Evolutionary conservation across 2,113 vertebrate species (phyloP).

Genomic region (western clawed frog (Xenopus tropicalis)): DNA sequence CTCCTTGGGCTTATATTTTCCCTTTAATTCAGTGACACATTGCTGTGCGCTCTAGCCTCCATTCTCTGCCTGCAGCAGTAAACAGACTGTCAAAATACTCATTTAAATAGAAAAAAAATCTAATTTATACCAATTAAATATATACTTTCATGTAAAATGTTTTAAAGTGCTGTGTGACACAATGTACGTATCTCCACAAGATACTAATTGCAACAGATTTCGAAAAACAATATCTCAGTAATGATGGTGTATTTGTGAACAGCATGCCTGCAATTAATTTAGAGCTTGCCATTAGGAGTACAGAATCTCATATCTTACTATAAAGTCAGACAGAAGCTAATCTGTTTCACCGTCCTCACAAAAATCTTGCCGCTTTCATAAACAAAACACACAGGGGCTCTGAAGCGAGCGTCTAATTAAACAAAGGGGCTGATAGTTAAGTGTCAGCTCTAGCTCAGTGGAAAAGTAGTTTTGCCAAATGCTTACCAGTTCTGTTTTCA

Average conservation of each 20-base stretch:
- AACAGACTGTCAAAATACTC: neutral
- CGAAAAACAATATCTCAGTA: neutral
- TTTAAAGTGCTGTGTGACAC: neutral
- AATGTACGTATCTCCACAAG: neutral
- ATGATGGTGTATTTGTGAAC: neutral
- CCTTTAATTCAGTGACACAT: neutral
- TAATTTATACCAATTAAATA: conserved; percentile 6
- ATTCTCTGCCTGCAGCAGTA: neutral
- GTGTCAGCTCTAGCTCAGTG: too few relatives aligned
- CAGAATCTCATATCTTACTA: neutral
- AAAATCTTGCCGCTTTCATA: neutral
- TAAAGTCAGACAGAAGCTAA: conserved; percentile 3
- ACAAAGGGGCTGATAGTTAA: too few relatives aligned
- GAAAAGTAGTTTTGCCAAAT: too few relatives aligned
- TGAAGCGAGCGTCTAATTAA: too few relatives aligned
- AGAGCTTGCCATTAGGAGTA: neutral
- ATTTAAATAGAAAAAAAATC: neutral
- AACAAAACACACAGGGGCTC: too few relatives aligned
- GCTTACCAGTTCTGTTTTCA: too few relatives aligned
- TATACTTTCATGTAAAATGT: neutral
- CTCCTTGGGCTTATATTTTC: neutral
- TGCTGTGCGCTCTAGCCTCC: neutral
- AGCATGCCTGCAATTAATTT: conserved; percentile 9
- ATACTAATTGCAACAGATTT: conserved; percentile 9
- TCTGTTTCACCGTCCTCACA: neutral